Base-by-base conservation (phyloP, 2,113 vertebrate genomes). In the Columba livia region DNA sequence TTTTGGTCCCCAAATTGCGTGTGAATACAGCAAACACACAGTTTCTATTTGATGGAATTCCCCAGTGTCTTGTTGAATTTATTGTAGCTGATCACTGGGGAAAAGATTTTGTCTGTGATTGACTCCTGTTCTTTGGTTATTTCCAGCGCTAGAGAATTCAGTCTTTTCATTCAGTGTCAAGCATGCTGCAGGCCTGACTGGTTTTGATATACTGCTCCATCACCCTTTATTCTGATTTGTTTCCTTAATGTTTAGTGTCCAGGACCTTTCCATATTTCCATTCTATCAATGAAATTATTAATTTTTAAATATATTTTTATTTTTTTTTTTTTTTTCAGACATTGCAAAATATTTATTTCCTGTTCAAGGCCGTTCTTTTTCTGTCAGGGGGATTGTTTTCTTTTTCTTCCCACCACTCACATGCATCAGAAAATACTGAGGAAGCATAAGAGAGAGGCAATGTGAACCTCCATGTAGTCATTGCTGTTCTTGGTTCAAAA, bases 401-500 rank as follows among this genome's bases (percentile, higher is more conserved):
- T 34, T 65, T 32, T 36, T 64, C 11, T 69, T 42, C 38, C 47
- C 18, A 69, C 24, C 40, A 64, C 36, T 69, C 10, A 17, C 7
- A 23, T 38, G 17, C 44, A n/a, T 73, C 82, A 65, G 73, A 78
- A 67, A 79, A 73, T 56, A 64, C 24, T 79, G 28, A 56, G 48
- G 23, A 87, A 93, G 19, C 34, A 9, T 48, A 72, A 62, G 40
- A 88, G 89, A 86, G 67, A 95, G 24, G 44, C 89, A 77, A 1
- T 28, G 51, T 86, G 70, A 91, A 58, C 54, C 47, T 85, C 50
- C 64, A 19, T 51, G 11, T 71, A 85, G 79, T 80, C 51, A 10
- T 50, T 82, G 82, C 73, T 89, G 53, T 88, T 94, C 79, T 85
- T 90, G 80, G 51, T 96, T 96, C 84, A 88, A 79, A 95, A 95